These are phyloP conservation scores for Trinorchestia longiramus DNA, from an alignment of 1,140 invertebrate species.

Conservation along the genomic window DNA sequence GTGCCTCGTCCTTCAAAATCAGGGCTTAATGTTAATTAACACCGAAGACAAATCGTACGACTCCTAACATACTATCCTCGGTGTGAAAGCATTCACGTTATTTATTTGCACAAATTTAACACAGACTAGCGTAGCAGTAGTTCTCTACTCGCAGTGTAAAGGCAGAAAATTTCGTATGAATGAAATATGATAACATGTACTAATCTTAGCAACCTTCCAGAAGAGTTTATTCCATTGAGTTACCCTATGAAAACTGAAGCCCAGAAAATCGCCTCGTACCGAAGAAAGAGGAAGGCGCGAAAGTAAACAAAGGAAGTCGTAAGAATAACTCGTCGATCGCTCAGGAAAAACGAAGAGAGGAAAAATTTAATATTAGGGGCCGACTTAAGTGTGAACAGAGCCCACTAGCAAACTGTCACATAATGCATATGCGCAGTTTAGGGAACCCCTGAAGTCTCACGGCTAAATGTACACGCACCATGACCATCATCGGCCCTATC, in stretches of 20 bases:
- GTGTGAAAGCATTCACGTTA: not conserved
- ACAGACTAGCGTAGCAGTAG: not conserved
- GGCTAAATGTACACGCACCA: no score
- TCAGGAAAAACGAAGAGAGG: no score
- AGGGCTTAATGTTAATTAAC: not conserved
- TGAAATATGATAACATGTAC: not conserved
- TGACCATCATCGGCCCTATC: no score
- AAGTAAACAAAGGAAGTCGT: no score
- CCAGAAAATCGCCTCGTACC: no score
- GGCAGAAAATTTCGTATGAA: not conserved
- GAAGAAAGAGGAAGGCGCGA: no score
- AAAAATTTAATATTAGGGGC: no score
- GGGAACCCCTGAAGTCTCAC: no score
- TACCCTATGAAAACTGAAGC: not conserved
- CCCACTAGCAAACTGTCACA: no score
- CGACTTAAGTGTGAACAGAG: no score
- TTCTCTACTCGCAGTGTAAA: not conserved
- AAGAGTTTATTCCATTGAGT: not conserved
- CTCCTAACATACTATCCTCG: not conserved
- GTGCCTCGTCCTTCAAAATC: not conserved
- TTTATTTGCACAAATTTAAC: not conserved
- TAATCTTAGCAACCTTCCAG: not conserved
- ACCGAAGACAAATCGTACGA: not conserved
- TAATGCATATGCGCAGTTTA: no score
- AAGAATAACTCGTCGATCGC: no score